Conservation (phyloP, 30 jellyfish, hydroid and myxozoan genomes). For the Rhopilema esculentum region DNA sequence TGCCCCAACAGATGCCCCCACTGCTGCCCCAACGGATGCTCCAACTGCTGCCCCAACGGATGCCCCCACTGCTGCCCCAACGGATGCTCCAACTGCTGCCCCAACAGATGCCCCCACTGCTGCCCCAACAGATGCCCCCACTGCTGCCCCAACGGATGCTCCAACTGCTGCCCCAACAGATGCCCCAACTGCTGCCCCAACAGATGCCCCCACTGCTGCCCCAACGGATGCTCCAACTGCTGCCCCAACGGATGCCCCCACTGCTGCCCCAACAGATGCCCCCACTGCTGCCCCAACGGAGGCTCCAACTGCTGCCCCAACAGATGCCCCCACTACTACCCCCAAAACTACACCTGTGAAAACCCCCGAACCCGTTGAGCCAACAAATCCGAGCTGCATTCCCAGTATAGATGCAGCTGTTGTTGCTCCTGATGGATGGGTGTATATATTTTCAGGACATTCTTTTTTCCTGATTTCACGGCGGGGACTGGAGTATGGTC, state of each 20-base stretch:
- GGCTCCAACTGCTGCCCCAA: not conserved
- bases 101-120: conserved; percentile 4
- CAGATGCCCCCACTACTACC: conserved; percentile 7
- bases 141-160: conserved; percentile 21
- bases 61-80: conserved; percentile 16
- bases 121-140: conserved; percentile 25
- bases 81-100: conserved; percentile 13
- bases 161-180: not conserved
- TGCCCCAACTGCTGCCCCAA: conserved; percentile 12
- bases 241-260: conserved; percentile 9
- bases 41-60: not conserved
- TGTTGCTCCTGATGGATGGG: conserved; percentile 44
- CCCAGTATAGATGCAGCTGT: conserved; percentile 38
- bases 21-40: not conserved
- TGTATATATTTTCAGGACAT: conserved; percentile 34
- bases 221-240: conserved; percentile 7
- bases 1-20: not conserved
- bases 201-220: conserved; percentile 8
- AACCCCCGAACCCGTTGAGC: conserved; percentile 11
- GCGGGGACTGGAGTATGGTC: conserved; percentile 44
- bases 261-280: not conserved
- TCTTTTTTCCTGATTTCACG: conserved; percentile 33
- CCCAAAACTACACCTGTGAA: not conserved
- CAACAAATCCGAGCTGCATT: conserved; percentile 26
- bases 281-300: conserved; percentile 21